Evolutionary conservation across 2,797 vertebrate species (phyloP).

Genomic region (Anableps anableps): DNA sequence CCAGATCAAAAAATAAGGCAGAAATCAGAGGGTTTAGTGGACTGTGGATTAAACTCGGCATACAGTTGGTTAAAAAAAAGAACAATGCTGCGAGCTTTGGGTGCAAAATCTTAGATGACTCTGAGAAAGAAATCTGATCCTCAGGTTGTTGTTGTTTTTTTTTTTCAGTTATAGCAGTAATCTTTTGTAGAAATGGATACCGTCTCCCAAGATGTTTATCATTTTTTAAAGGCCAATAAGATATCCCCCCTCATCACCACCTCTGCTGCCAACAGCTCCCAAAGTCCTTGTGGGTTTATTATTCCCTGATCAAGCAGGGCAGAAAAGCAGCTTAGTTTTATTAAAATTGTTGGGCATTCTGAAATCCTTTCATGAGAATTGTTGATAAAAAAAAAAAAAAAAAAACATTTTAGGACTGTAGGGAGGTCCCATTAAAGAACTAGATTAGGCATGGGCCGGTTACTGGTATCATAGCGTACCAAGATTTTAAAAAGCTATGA

Average conservation of each 20-base stretch:
- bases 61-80: slow-evolving; percentile 50
- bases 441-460: not conserved
- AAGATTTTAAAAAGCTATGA: not conserved
- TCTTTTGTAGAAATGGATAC: slow-evolving; percentile 26
- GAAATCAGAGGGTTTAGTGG: slow-evolving; percentile 75
- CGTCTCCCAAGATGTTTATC: slow-evolving; percentile 38
- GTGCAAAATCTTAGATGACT: slow-evolving; percentile 28
- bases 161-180: slow-evolving; percentile 26
- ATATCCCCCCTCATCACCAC: slow-evolving; percentile 2
- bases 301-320: slow-evolving; percentile 66
- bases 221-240: slow-evolving; percentile 47
- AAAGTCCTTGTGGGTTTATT: slow-evolving; percentile 59
- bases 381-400: slow-evolving; percentile 49
- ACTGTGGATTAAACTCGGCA: slow-evolving; percentile 75
- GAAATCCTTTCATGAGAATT: slow-evolving; percentile 74
- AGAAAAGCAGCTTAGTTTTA: slow-evolving; percentile 84
- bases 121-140: slow-evolving; percentile 26
- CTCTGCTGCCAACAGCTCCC: slow-evolving; percentile 14
- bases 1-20: slow-evolving; percentile 71
- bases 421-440: slow-evolving; percentile 57
- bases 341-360: slow-evolving; percentile 71
- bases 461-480: not conserved
- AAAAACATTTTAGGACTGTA: slow-evolving; percentile 46
- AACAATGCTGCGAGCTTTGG: slow-evolving; percentile 53
- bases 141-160: not conserved